phyloP scores from a whole-genome alignment of 2,888 invertebrate genomes.

The Lasioglossum calceatum region DNA sequence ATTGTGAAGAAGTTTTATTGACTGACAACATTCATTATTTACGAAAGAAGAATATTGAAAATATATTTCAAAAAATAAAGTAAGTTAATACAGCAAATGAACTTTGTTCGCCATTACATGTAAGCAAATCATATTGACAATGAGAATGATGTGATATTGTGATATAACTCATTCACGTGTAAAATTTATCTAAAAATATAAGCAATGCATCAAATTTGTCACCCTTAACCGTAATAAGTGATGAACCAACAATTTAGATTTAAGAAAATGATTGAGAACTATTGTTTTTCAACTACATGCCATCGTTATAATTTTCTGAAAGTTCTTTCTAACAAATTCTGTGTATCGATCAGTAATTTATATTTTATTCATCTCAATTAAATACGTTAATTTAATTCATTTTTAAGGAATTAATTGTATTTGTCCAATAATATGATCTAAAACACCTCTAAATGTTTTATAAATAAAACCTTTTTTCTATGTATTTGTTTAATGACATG shows the following conservation, averaged over 20 bases:
- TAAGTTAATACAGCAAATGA: background rate
- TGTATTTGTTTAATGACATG: background rate
- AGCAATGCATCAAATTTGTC: background rate
- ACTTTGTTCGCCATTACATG: background rate
- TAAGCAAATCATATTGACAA: background rate
- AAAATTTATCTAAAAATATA: background rate
- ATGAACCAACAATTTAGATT: background rate
- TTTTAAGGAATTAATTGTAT: background rate
- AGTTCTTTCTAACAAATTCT: background rate
- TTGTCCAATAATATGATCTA: background rate
- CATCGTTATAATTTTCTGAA: background rate
- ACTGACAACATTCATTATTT: background rate
- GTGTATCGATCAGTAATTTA: background rate
- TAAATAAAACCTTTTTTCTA: background rate
- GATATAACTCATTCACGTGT: background rate
- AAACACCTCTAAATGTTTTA: background rate
- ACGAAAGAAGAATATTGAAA: background rate
- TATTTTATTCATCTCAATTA: background rate
- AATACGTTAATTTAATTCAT: background rate
- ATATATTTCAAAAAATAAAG: background rate
- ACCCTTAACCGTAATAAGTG: background rate
- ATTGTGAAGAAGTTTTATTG: background rate
- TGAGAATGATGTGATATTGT: background rate
- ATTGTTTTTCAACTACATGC: background rate
- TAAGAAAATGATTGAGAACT: background rate